phyloP scores from a whole-genome alignment of 1,140 invertebrate species.

The Panagrolaimus sp. region DNA sequence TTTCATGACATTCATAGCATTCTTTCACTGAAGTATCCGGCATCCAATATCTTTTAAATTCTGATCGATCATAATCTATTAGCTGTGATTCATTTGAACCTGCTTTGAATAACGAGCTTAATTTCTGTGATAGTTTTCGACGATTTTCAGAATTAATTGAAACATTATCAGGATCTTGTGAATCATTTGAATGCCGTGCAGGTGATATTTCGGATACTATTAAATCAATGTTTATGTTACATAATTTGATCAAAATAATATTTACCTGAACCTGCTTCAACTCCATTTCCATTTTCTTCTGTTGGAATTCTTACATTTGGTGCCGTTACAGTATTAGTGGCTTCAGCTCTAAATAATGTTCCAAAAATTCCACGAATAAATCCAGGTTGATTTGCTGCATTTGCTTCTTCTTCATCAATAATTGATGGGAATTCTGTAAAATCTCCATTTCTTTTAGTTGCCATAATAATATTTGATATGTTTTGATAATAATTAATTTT shows the following conservation, averaged over 20 bases:
- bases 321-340: neutral
- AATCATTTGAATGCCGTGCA: neutral
- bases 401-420: neutral
- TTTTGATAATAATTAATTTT: neutral
- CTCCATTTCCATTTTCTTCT: too few relatives aligned
- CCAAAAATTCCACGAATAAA: conserved; percentile 1
- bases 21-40: conserved; percentile 89
- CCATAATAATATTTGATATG: neutral
- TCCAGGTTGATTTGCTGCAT: neutral
- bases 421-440: neutral
- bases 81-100: conserved; percentile 17
- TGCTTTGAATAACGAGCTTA: neutral
- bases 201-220: neutral
- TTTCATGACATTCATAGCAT: conserved; percentile 89
- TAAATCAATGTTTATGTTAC: too few relatives aligned
- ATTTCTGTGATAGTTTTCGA: neutral
- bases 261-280: too few relatives aligned
- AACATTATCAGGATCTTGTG: neutral
- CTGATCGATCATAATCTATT: conserved; percentile 29
- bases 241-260: too few relatives aligned
- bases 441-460: neutral
- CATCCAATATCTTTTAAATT: conserved; percentile 90
- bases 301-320: neutral
- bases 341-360: neutral
- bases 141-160: neutral